These are phyloP conservation scores for Elanoides forficatus DNA, from an alignment of 2,113 vertebrate species.

Conservation along the genomic window DNA sequence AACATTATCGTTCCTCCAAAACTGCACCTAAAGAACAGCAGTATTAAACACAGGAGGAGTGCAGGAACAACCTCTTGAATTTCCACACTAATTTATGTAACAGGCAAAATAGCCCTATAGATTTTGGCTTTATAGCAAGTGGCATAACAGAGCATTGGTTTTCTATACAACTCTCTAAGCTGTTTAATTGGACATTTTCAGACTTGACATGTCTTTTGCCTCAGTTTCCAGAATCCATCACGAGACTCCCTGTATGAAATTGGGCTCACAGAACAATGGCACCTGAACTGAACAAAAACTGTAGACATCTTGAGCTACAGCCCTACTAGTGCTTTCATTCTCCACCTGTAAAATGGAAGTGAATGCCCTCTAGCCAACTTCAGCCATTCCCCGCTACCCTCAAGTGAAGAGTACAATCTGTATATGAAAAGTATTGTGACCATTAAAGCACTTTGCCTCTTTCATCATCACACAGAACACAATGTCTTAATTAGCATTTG, in stretches of 20 bases:
- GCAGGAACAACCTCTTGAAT: neutral
- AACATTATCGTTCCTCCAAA: neutral
- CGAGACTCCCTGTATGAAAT: rapidly evolving
- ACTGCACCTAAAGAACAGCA: neutral
- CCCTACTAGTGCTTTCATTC: neutral
- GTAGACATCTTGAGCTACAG: rapidly evolving
- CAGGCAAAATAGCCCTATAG: neutral
- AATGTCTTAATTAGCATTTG: neutral
- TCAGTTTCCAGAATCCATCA: neutral
- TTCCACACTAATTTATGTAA: neutral
- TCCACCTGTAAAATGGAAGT: neutral
- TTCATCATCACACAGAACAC: neutral
- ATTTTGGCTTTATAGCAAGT: neutral
- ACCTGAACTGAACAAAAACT: neutral
- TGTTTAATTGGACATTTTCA: neutral
- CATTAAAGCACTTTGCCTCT: neutral
- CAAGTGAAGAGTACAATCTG: rapidly evolving
- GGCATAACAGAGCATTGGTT: neutral
- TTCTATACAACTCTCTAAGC: neutral
- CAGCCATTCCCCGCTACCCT: neutral
- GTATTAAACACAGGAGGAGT: neutral
- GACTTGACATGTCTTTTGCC: neutral
- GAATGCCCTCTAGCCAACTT: neutral
- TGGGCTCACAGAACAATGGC: neutral
- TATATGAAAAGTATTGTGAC: neutral